phyloP scores from a whole-genome alignment of 2,113 vertebrate genomes.

The Solea solea region DNA sequence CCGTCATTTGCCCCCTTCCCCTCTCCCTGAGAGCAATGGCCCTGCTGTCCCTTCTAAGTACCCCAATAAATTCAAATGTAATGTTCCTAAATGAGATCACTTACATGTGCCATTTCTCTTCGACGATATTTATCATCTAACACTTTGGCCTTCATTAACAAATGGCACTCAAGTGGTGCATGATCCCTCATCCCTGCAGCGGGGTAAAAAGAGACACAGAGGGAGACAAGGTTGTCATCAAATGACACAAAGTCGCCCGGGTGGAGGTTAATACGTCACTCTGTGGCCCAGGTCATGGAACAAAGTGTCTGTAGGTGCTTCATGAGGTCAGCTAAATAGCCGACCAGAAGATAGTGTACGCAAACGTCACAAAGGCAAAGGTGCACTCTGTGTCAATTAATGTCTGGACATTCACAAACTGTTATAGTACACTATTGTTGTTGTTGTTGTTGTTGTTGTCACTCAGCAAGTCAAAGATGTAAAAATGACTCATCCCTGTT shows the following conservation, averaged over 20 bases:
- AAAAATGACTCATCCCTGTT: conserved; percentile 38
- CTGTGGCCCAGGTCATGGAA: conserved; percentile 33
- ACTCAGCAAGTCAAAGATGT: conserved; percentile 12
- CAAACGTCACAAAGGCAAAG: conserved; percentile 8
- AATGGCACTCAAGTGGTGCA: conserved; percentile 77
- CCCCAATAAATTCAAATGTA: conserved; percentile 85
- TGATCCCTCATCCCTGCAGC: conserved; percentile 70
- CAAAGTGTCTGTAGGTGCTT: conserved; percentile 34
- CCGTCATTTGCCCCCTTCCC: conserved; percentile 66
- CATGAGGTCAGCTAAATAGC: conserved; percentile 33
- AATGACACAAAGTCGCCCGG: conserved; percentile 50
- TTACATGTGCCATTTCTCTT: conserved; percentile 85
- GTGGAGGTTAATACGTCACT: conserved; percentile 35
- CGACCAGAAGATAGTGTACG: conserved; percentile 5
- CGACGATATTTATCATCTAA: conserved; percentile 83
- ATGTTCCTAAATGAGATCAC: conserved; percentile 84
- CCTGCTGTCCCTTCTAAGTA: conserved; percentile 81
- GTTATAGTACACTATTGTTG: too few species aligned
- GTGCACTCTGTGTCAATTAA: background rate
- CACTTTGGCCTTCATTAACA: conserved; percentile 86
- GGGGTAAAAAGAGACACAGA: conserved; percentile 9
- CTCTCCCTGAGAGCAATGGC: conserved; percentile 68
- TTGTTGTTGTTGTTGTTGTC: too few species aligned
- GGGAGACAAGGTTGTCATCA: conserved; percentile 33
- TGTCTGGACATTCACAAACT: conserved; percentile 13